phyloP scores from a whole-genome alignment of 2,888 invertebrate species.

The Timema cristinae region DNA sequence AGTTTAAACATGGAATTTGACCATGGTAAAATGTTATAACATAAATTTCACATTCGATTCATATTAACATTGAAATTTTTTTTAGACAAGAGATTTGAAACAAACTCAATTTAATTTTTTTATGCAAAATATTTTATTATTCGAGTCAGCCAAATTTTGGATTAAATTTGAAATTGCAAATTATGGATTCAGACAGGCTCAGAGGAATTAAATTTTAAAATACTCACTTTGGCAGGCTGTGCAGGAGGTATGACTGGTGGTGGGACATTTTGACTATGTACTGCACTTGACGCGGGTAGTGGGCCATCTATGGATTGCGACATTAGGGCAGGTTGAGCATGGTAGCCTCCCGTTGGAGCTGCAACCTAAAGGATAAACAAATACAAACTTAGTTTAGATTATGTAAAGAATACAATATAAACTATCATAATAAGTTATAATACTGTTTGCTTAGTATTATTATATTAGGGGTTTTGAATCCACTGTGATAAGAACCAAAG shows the following conservation, averaged over 20 bases:
- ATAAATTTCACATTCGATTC: too few species aligned
- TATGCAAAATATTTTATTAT: too few species aligned
- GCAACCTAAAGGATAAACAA: slow-evolving; percentile 30
- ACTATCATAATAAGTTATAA: slow-evolving; percentile 8
- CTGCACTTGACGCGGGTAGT: slow-evolving; percentile 29
- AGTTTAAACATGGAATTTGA: too few species aligned
- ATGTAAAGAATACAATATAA: background rate
- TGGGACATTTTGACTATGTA: slow-evolving; percentile 26
- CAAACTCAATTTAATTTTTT: too few species aligned
- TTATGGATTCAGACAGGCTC: too few species aligned
- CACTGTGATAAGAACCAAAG: too few species aligned
- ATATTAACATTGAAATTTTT: too few species aligned
- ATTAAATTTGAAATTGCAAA: too few species aligned
- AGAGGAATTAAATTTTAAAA: background rate
- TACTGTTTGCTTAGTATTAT: background rate
- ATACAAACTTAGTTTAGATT: background rate
- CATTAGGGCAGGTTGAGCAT: slow-evolving; percentile 42
- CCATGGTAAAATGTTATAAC: too few species aligned
- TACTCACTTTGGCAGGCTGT: slow-evolving; percentile 71
- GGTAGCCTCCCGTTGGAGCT: slow-evolving; percentile 40
- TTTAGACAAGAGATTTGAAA: too few species aligned
- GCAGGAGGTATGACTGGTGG: slow-evolving; percentile 57
- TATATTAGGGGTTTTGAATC: background rate
- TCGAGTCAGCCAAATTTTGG: too few species aligned
- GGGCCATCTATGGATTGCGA: slow-evolving; percentile 52